phyloP scores from a whole-genome alignment of 2,888 invertebrate species.

The Prosopocoilus inquinatus region DNA sequence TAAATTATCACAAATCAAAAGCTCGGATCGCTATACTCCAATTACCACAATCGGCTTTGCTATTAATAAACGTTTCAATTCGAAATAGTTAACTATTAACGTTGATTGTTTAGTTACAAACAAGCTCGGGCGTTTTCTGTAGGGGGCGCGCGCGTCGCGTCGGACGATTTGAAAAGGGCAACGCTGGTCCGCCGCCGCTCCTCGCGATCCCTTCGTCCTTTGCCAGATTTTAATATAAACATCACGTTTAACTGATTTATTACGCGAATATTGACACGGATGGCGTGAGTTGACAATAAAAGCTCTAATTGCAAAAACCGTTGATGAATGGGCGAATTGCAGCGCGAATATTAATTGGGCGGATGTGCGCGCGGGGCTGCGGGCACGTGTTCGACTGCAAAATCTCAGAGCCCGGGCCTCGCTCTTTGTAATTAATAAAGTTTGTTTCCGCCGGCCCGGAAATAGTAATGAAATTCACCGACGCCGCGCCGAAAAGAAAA shows the following conservation, averaged over 20 bases:
- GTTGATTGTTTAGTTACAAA: no score
- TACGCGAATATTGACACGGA: slow-evolving; percentile 24
- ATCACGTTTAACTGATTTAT: slow-evolving; percentile 27
- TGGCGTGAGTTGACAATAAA: slow-evolving; percentile 28
- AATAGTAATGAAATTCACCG: no score
- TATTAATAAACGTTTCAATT: no score
- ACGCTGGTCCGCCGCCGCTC: background rate
- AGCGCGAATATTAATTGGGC: slow-evolving; percentile 29
- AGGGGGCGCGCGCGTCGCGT: no score
- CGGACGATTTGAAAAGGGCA: background rate
- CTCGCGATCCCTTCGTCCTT: slow-evolving; percentile 2
- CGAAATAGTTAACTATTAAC: no score
- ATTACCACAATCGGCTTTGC: no score
- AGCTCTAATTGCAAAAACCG: slow-evolving; percentile 30
- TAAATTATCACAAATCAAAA: no score
- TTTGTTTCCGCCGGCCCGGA: no score
- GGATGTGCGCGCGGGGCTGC: slow-evolving; percentile 20
- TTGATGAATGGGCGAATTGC: slow-evolving; percentile 26
- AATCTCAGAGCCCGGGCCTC: background rate
- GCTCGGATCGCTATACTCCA: no score
- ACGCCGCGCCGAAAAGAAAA: no score
- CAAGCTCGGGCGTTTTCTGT: no score
- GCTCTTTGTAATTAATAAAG: no score
- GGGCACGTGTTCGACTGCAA: background rate
- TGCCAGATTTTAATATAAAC: slow-evolving; percentile 14